A percentile compares a stretch with the other conserved stretches of the same genome.
phyloP scores from a whole-genome alignment of 2,113 vertebrate species.

The Rallus limicola region DNA sequence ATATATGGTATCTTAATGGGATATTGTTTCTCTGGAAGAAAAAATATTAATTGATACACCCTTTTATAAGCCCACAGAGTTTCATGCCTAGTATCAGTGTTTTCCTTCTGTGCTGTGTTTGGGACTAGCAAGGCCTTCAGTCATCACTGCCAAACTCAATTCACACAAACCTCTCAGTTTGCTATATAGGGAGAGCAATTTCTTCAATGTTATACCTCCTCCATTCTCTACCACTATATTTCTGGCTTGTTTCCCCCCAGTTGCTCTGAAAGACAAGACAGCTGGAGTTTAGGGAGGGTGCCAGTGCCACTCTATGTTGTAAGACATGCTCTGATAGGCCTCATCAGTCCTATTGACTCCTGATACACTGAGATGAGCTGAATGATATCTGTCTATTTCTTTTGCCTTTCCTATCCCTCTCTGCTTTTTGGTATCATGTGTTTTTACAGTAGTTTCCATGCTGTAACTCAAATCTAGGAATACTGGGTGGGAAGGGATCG shows the following conservation, averaged over 20 bases:
- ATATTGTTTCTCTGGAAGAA: constrained; percentile 65
- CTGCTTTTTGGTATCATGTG: neutral
- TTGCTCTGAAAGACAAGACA: neutral
- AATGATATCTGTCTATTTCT: neutral
- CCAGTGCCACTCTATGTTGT: neutral
- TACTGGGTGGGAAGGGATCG: neutral
- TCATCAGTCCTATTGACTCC: neutral
- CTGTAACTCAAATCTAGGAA: neutral
- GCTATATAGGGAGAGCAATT: neutral
- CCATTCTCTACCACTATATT: neutral
- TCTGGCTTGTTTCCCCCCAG: neutral
- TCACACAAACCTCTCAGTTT: neutral
- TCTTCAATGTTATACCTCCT: neutral
- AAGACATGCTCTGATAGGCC: neutral
- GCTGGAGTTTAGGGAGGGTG: neutral
- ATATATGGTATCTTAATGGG: constrained; percentile 71
- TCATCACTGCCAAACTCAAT: neutral
- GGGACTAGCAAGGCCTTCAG: neutral
- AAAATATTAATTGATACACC: neutral
- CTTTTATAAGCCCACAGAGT: neutral
- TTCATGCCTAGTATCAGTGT: neutral
- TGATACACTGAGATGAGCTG: neutral
- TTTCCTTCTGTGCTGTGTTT: neutral
- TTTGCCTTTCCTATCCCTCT: neutral
- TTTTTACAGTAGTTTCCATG: neutral